These are phyloP conservation scores for Kuschelorhynchus macadamiae DNA, from an alignment of 2,888 invertebrate genomes.

Conservation along the genomic window DNA sequence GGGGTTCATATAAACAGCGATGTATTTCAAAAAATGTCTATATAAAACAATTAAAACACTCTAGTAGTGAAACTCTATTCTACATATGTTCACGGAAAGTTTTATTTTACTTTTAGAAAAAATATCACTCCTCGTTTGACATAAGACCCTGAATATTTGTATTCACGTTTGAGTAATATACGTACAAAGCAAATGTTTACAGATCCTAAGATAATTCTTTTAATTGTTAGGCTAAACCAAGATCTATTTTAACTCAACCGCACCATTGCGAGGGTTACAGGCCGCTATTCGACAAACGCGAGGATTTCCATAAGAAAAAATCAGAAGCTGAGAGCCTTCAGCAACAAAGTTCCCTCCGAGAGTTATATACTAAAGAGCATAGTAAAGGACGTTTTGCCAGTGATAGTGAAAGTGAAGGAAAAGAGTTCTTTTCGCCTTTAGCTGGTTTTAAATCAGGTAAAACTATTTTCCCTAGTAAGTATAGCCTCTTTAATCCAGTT, in stretches of 20 bases:
- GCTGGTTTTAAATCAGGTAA: constrained; percentile 5
- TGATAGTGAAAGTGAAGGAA: constrained; percentile 20
- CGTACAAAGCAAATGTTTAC: too few species aligned
- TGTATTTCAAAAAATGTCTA: too few species aligned
- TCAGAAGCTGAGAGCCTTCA: neutral
- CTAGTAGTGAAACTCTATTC: too few species aligned
- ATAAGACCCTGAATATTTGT: too few species aligned
- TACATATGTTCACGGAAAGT: too few species aligned
- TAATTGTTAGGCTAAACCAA: constrained; percentile 17
- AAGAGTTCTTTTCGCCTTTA: constrained; percentile 18
- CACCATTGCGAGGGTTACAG: constrained; percentile 17
- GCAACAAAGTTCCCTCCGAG: constrained; percentile 7
- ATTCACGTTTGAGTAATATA: too few species aligned
- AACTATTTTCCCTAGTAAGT: neutral
- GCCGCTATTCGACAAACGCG: neutral
- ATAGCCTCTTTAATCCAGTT: neutral
- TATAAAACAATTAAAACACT: too few species aligned
- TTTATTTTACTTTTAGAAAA: too few species aligned
- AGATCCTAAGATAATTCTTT: too few species aligned
- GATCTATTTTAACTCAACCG: constrained; percentile 20
- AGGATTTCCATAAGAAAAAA: constrained; percentile 1
- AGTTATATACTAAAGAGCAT: constrained; percentile 14
- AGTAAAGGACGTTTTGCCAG: constrained; percentile 14
- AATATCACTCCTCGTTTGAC: too few species aligned
- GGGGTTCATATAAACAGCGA: too few species aligned